A percentile compares a stretch with the other conserved stretches of the same genome.
These are phyloP conservation scores for Bubo scandiacus DNA, from an alignment of 2,113 vertebrate genomes.

Conservation along the genomic window DNA sequence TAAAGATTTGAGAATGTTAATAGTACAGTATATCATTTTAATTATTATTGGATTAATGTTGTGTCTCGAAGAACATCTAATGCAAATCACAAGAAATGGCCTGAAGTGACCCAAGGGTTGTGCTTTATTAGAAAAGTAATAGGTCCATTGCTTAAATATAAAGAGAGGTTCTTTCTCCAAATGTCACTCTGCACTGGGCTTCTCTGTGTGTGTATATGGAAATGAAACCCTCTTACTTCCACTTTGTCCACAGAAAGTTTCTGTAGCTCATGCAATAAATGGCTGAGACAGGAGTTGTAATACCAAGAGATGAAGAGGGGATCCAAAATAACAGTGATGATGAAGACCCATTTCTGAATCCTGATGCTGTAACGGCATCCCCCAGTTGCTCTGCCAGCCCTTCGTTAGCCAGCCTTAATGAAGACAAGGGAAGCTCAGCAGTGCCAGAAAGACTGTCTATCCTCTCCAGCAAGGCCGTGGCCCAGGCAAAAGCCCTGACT, in stretches of 20 bases:
- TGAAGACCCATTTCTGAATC: neutral
- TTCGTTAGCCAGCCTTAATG: neutral
- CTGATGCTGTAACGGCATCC: neutral
- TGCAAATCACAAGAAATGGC: slow-evolving; percentile 71
- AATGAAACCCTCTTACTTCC: slow-evolving; percentile 38
- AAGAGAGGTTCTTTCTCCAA: slow-evolving; percentile 68
- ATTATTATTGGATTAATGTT: slow-evolving; percentile 80
- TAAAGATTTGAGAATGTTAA: slow-evolving; percentile 82
- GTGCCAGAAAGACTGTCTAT: neutral
- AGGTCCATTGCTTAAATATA: slow-evolving; percentile 63
- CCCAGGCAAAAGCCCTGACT: neutral
- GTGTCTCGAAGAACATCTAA: slow-evolving; percentile 71
- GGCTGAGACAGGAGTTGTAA: slow-evolving; percentile 7
- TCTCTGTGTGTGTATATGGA: neutral
- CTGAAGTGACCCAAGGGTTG: slow-evolving; percentile 71
- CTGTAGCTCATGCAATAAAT: slow-evolving; percentile 1
- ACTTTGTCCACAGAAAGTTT: slow-evolving; percentile 29
- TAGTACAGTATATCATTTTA: slow-evolving; percentile 80
- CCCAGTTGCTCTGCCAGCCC: neutral
- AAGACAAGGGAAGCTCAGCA: neutral
- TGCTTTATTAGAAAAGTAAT: slow-evolving; percentile 66
- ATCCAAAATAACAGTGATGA: neutral
- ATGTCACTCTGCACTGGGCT: slow-evolving; percentile 56
- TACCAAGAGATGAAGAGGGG: neutral
- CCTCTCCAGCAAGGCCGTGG: neutral